Base-by-base conservation (phyloP, 2,888 invertebrate genomes). In the Carpatolechia fugitivella region DNA sequence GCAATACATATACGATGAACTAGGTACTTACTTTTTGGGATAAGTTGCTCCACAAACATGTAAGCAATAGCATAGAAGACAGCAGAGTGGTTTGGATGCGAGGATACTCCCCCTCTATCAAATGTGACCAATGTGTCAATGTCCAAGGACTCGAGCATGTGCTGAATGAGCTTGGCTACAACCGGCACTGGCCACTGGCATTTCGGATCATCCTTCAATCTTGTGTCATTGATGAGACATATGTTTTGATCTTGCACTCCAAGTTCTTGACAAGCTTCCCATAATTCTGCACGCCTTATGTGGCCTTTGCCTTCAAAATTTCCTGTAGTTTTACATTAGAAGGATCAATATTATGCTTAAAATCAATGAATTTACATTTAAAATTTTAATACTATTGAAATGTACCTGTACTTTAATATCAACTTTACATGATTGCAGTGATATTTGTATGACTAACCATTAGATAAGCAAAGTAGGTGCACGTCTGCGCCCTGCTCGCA, bases 91-190 rank as follows among this genome's bases (percentile, higher is more conserved):
- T 99, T 99, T 20, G 92, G 91, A 87, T 99, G 99, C 5, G 95
- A 94, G 66, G 98, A 98, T 5, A 99, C 94, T 51, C 99, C 99
- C 75, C 94, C 92, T 72, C 95, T 93, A 85, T 99, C 99, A 90
- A 99, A 99, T 13, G 99, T 98, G 54, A 99, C 93, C 52, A 99
- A 90, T 1, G 95, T 95, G 73, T 96, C 94, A 71, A 97, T 95
- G 69, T 93, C 93, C 68, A 95, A 91, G 56, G 92, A 90, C 79
- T 95, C 95, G 36, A 97, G 84, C 56, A 94, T 92, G 60, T 86
- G 85, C 30, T 82, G 79, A 56, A 90, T 75, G 49, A 90, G 62
- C 56, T 88, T 87, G n/a, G 90, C 84, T 56, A 89, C 69, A 3
- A 90, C 81, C 0, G 82, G 77, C 1, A 91, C 75, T 91, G 93